Evolutionary conservation across 2,113 vertebrate species (phyloP), one percentile per base, ranked within the genome.

Genomic region (Takifugu bimaculatus): DNA sequence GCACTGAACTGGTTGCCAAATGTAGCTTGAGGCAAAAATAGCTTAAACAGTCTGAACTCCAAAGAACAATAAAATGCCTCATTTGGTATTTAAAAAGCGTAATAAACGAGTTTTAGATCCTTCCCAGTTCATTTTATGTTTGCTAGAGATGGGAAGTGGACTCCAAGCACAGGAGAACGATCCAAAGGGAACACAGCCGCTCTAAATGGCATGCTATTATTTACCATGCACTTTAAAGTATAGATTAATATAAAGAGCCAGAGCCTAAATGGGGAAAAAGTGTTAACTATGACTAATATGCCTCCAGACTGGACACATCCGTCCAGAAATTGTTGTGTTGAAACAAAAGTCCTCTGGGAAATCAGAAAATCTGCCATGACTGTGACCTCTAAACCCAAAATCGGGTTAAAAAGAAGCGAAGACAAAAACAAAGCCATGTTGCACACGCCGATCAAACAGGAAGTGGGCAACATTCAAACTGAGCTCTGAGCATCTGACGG

Each of bases 291-390:
- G 0, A 58, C 7, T 39, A 39, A 39, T 39, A 39, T 10, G 25
- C 15, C 20, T 48, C 47, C 13, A 79, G 45, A 60, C 9, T 10
- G 26, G 25, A 47, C 13, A 3, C 52, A 72, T 58, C 54, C 59
- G 70, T 68, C 76, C 48, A 78, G 60, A 58, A 4, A 61, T 53
- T 66, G 50, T 47, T 79, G 28, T 59, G 58, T 73, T 32, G 73
- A 54, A 57, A 50, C n/a, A 45, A 65, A 54, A 59, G 72, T 60
- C 54, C 42, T 43, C 32, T 61, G 56, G 70, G 26, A 75, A 80
- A 77, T 80, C 71, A 59, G 63, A 50, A 80, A 80, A 82, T 82
- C 73, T 81, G 73, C 69, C 60, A 80, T 74, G 66, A 79, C 65
- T 44, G 29, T 25, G n/a, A 28, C 13, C 68, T 61, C 53, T 80